phyloP scores from a whole-genome alignment of 1,140 invertebrate species.

The Hylaeus volcanicus region DNA sequence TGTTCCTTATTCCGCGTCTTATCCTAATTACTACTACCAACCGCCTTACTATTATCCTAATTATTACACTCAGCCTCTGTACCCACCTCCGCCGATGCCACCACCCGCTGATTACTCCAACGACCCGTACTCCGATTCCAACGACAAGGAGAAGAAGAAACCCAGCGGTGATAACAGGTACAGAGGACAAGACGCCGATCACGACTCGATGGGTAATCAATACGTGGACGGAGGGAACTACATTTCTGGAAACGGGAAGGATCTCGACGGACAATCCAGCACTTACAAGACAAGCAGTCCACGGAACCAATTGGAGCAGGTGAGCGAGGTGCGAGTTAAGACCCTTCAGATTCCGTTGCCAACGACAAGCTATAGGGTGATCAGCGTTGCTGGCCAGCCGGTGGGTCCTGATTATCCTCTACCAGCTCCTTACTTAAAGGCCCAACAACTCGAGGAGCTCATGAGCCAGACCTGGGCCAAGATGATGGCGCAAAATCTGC shows the following conservation, averaged over 20 bases:
- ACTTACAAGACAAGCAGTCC: constrained; percentile 64
- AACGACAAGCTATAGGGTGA: constrained; percentile 69
- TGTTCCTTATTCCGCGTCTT: constrained; percentile 47
- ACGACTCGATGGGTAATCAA: constrained; percentile 52
- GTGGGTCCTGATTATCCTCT: constrained; percentile 63
- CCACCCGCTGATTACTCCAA: constrained; percentile 12
- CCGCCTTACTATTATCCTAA: constrained; percentile 69
- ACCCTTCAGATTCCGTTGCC: constrained; percentile 41
- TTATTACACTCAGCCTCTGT: constrained; percentile 70
- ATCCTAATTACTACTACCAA: constrained; percentile 72
- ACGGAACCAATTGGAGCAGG: constrained; percentile 67
- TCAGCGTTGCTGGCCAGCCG: constrained; percentile 68
- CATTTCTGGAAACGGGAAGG: constrained; percentile 67
- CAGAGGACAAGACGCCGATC: not conserved
- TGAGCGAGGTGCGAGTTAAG: constrained; percentile 43
- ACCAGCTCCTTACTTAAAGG: constrained; percentile 61
- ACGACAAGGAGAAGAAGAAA: constrained; percentile 59
- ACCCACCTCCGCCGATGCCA: constrained; percentile 52
- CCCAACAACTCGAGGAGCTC: constrained; percentile 71
- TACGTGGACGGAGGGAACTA: constrained; percentile 74
- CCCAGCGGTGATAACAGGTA: constrained; percentile 29
- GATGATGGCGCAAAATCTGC: constrained; percentile 67
- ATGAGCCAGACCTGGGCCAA: constrained; percentile 70
- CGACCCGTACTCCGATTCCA: constrained; percentile 18
- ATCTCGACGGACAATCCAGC: constrained; percentile 71